These are phyloP conservation scores for Camarhynchus parvulus DNA, from an alignment of 2,113 vertebrate genomes.

Conservation along the genomic window DNA sequence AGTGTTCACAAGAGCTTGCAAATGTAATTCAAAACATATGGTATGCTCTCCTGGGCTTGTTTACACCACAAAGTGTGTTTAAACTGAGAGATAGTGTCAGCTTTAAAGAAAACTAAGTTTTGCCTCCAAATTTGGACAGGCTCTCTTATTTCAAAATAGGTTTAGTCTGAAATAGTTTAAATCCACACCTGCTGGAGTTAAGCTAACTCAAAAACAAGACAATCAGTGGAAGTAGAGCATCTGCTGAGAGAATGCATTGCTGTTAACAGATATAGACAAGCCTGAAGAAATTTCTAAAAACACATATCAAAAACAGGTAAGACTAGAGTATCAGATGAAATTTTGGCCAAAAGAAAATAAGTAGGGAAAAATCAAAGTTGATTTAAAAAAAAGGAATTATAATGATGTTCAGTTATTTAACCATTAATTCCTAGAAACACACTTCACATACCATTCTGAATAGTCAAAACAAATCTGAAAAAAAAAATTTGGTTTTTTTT, in stretches of 20 bases:
- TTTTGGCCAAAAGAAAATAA: neutral
- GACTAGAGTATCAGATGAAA: neutral
- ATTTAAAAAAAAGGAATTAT: neutral
- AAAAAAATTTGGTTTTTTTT: neutral
- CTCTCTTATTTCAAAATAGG: neutral
- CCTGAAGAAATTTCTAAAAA: neutral
- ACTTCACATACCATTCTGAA: neutral
- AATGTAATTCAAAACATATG: conserved; percentile 8
- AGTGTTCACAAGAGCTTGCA: conserved; percentile 6
- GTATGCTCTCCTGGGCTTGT: neutral
- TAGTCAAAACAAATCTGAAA: neutral
- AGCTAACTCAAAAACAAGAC: neutral
- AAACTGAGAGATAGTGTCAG: neutral
- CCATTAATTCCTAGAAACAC: neutral
- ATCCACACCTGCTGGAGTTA: neutral
- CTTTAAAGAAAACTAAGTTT: conserved; percentile 1
- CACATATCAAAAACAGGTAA: neutral
- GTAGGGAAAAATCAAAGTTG: neutral
- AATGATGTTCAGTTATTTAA: neutral
- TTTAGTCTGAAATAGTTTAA: neutral
- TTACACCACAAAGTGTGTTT: neutral
- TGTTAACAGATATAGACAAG: neutral
- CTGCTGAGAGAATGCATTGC: neutral
- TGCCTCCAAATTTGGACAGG: neutral
- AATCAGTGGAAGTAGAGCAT: neutral